Base-by-base conservation (phyloP, 1,140 invertebrate species). In the Drosophila miranda region DNA sequence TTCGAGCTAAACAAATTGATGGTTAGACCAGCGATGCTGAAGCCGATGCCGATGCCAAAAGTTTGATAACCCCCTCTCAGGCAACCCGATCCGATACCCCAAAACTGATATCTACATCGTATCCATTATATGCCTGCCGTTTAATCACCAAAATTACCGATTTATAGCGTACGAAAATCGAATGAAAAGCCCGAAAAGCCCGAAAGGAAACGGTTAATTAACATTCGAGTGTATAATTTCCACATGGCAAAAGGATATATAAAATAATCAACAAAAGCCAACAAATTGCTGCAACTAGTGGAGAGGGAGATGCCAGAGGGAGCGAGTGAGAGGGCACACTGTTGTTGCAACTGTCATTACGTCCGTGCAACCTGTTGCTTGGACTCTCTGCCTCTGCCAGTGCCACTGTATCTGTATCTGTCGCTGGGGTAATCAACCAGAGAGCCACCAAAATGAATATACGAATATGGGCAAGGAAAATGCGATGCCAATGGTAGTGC, bases 101-200 rank as follows among this genome's bases (percentile, higher is more conserved):
- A 70, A 83, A 83, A 84, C 45, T 30, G 49, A 38, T 38, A 38
- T 38, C 34, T 38, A 13, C 34, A 38, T 38, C 11, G 34, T 38
- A 38, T 38, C 11, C 34, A 38, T 13, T 11, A 11, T 13, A 38
- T 38, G 34, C 34, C 34, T 38, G 5, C 34, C 34, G 13, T 77
- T 74, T 62, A 87, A 81, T 82, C 76, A 67, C 58, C 58, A 21
- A 74, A 72, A 86, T 86, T 82, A 62, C 44, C 55, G 55, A 54
- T 38, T 64, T 76, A 77, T 66, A 81, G 63, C 51, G 5, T 75
- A 77, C 56, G 58, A 55, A 66, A 61, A 61, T 28, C 46, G 30
- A 50, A 46, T 13, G 11, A 43, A 68, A 67, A 66, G 9, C 16
- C 43, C 23, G 6, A 59, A 70, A 78, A 34, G 50, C 8, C 19